Percentiles rank a stretch among this genome's conserved stretches.
These are phyloP conservation scores for Gopherus evgoodei DNA, from an alignment of 2,113 vertebrate genomes.

Conservation along the genomic window DNA sequence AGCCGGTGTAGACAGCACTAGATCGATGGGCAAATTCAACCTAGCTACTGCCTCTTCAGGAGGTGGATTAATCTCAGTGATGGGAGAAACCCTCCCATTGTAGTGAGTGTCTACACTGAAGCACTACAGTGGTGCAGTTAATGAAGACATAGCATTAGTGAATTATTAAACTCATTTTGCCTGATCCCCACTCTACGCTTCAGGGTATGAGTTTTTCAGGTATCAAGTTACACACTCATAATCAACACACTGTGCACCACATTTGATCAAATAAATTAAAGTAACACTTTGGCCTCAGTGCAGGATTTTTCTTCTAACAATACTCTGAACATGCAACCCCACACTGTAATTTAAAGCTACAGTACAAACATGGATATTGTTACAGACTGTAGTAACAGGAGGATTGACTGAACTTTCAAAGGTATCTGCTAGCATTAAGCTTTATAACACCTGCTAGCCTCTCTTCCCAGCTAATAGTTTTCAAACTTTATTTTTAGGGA, in stretches of 20 bases:
- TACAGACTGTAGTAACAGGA: background rate
- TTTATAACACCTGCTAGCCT: background rate
- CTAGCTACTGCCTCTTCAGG: background rate
- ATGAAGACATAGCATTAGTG: background rate
- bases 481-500: background rate
- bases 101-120: background rate
- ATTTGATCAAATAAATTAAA: background rate
- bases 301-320: background rate
- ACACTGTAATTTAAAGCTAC: background rate
- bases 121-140: background rate
- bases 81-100: background rate
- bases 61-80: background rate
- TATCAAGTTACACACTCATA: background rate
- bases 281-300: background rate
- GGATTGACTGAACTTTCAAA: constrained; percentile 13
- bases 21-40: background rate
- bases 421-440: background rate
- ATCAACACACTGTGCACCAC: background rate
- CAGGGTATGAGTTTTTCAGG: background rate
- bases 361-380: background rate
- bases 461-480: background rate
- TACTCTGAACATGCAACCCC: background rate
- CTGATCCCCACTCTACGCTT: background rate
- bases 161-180: background rate
- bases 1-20: background rate